phyloP scores from a whole-genome alignment of 1,140 invertebrate species.

The Potamilus streckersoni region DNA sequence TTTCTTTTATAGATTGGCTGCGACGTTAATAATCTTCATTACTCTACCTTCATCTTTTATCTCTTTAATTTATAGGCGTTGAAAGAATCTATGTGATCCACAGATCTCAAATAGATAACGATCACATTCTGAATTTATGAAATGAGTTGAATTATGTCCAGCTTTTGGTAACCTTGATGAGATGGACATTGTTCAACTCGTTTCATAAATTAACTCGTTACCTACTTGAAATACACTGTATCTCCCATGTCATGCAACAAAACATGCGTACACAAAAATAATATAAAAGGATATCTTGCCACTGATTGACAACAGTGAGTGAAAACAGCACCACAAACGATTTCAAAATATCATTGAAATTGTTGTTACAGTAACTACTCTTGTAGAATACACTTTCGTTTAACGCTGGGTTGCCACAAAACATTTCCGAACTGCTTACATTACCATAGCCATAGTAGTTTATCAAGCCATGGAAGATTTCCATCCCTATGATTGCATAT shows the following conservation, averaged over 20 bases:
- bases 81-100: background rate
- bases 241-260: too few species aligned
- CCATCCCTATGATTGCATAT: constrained; percentile 73
- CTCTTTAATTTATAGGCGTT: background rate
- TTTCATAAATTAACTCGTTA: background rate
- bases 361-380: constrained; percentile 71
- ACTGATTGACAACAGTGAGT: constrained; percentile 73
- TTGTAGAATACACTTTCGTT: constrained; percentile 67
- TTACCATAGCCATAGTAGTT: constrained; percentile 57
- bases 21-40: too few species aligned
- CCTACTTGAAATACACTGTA: background rate
- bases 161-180: too few species aligned
- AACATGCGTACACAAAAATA: too few species aligned
- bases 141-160: too few species aligned
- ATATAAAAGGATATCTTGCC: constrained; percentile 71
- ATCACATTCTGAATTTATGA: too few species aligned
- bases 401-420: constrained; percentile 68
- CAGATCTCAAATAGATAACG: background rate
- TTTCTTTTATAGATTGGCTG: too few species aligned
- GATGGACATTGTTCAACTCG: too few species aligned
- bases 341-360: constrained; percentile 71
- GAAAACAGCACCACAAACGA: constrained; percentile 71
- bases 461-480: constrained; percentile 68
- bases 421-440: constrained; percentile 36
- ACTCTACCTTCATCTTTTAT: too few species aligned